Conservation (phyloP, 2,888 invertebrate genomes). For the Iselma pallidipennis region DNA sequence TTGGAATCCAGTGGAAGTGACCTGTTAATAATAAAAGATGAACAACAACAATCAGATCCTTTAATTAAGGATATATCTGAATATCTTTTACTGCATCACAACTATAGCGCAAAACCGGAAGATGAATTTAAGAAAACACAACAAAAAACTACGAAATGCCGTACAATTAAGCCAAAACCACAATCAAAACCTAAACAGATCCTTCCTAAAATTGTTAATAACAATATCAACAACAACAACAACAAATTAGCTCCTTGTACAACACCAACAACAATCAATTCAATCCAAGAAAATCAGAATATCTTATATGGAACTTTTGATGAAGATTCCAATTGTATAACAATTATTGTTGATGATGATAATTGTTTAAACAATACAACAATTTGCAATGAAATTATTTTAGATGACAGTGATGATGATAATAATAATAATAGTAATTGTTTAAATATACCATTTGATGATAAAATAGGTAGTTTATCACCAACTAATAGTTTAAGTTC, state of each 20-base stretch:
- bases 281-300: conserved; percentile 55
- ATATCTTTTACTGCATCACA: conserved; percentile 50
- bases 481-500: conserved; percentile 58
- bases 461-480: conserved; percentile 26
- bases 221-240: conserved; percentile 11
- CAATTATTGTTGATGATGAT: conserved; percentile 70
- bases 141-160: conserved; percentile 9
- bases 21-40: conserved; percentile 34
- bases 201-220: conserved; percentile 18
- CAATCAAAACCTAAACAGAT: conserved; percentile 30
- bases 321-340: conserved; percentile 73
- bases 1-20: conserved; percentile 77
- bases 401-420: conserved; percentile 51
- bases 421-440: conserved; percentile 22
- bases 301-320: conserved; percentile 74
- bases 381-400: conserved; percentile 56
- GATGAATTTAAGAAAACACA: conserved; percentile 10
- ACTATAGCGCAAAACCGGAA: conserved; percentile 46
- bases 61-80: conserved; percentile 47
- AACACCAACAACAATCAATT: conserved; percentile 11
- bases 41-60: conserved; percentile 31
- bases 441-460: conserved; percentile 20
- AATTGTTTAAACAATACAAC: conserved; percentile 51
- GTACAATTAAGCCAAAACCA: conserved; percentile 10
- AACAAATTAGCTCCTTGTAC: conserved; percentile 25